Conservation (phyloP, 2,113 vertebrate species). For the Oncorhynchus tshawytscha region DNA sequence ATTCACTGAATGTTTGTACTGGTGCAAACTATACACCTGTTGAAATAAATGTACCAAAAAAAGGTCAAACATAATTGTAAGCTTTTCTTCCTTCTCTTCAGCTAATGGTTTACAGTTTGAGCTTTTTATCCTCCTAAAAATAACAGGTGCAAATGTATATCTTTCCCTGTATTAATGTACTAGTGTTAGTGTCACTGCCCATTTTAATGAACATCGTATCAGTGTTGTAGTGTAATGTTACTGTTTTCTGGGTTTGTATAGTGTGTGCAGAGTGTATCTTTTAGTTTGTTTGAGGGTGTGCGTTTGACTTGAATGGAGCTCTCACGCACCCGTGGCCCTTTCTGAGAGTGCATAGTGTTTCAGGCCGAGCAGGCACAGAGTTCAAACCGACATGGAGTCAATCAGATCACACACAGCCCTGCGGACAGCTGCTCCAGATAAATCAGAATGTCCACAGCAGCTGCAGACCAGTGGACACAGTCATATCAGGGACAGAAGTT, state of each 20-base stretch:
- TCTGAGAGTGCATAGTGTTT: neutral
- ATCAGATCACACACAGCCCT: constrained; percentile 20
- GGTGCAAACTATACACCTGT: neutral
- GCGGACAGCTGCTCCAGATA: constrained; percentile 29
- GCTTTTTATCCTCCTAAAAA: too few species aligned
- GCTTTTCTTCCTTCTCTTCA: too few species aligned
- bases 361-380: neutral
- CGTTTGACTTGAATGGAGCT: too few species aligned
- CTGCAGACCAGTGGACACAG: constrained; percentile 17
- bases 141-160: too few species aligned
- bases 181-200: too few species aligned
- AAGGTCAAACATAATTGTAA: neutral
- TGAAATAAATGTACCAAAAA: neutral
- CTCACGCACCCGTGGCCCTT: neutral
- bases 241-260: too few species aligned
- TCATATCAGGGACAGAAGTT: constrained; percentile 11
- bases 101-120: too few species aligned
- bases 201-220: too few species aligned
- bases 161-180: too few species aligned
- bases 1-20: neutral
- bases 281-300: too few species aligned
- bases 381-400: constrained; percentile 9
- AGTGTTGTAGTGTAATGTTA: too few species aligned
- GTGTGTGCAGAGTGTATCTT: too few species aligned
- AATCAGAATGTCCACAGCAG: constrained; percentile 25